Evolutionary conservation across 2,113 vertebrate genomes (phyloP).

Genomic region (Dromaius novaehollandiae): DNA sequence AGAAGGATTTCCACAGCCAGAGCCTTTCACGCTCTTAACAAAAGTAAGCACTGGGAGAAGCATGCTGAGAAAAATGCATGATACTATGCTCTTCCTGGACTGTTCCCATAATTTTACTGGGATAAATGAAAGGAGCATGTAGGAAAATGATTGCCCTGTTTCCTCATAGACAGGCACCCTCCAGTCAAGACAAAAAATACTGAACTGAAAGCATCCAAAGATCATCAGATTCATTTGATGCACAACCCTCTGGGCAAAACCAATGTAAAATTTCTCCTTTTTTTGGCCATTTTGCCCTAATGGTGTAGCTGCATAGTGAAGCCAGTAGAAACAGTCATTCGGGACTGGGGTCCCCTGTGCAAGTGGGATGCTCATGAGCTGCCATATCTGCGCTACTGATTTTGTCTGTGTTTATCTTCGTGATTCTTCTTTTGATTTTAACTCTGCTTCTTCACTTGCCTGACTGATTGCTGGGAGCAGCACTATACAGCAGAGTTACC

Average conservation of each 20-base stretch:
- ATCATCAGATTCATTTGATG: not conserved
- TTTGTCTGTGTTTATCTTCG: not conserved
- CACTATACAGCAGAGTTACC: too few species aligned
- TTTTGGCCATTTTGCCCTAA: not conserved
- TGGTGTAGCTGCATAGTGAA: not conserved
- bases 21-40: accelerated
- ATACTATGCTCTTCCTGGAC: not conserved
- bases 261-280: not conserved
- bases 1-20: not conserved
- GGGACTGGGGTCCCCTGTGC: not conserved
- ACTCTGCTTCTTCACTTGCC: not conserved
- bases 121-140: not conserved
- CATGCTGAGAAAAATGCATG: not conserved
- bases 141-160: not conserved
- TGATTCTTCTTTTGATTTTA: not conserved
- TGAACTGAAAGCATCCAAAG: not conserved
- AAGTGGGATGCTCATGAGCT: not conserved
- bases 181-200: not conserved
- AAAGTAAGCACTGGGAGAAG: not conserved
- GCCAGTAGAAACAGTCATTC: not conserved
- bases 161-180: not conserved
- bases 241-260: not conserved
- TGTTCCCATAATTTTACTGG: not conserved
- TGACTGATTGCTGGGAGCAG: not conserved
- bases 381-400: not conserved